A percentile compares a stretch with the other conserved stretches of the same genome.
Evolutionary conservation across 2,888 invertebrate genomes (phyloP).

Genomic region (Aricia artaxerxes): DNA sequence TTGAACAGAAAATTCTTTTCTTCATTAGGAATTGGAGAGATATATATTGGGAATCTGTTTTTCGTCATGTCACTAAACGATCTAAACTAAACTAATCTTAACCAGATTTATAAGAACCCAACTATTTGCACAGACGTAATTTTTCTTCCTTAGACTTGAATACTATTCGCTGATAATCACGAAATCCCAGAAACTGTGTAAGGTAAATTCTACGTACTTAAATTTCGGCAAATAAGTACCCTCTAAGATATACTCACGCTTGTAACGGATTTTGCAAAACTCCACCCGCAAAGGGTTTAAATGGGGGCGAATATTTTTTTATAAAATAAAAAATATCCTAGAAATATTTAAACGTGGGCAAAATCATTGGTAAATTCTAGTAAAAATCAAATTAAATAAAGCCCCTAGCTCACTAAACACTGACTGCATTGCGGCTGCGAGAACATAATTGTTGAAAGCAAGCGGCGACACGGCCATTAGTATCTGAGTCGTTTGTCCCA

Average conservation of each 20-base stretch:
- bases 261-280: not conserved
- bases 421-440: constrained; percentile 58
- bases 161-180: not conserved
- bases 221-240: not conserved
- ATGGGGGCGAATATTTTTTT: not conserved
- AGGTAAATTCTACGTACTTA: not conserved
- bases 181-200: not conserved
- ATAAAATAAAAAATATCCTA: too few species aligned
- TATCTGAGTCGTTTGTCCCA: constrained; percentile 49
- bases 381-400: constrained; percentile 34
- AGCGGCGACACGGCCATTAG: constrained; percentile 51
- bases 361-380: not conserved
- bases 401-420: constrained; percentile 40
- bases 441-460: constrained; percentile 53
- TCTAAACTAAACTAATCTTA: too few species aligned
- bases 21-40: not conserved
- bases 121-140: too few species aligned
- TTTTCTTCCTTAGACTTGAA: not conserved
- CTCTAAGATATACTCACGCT: not conserved
- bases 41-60: not conserved
- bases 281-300: not conserved
- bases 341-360: not conserved
- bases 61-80: too few species aligned
- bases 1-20: not conserved
- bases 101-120: too few species aligned